Evolutionary conservation across 2,888 invertebrate genomes (phyloP).

Genomic region (Leptopilina drosophilae): DNA sequence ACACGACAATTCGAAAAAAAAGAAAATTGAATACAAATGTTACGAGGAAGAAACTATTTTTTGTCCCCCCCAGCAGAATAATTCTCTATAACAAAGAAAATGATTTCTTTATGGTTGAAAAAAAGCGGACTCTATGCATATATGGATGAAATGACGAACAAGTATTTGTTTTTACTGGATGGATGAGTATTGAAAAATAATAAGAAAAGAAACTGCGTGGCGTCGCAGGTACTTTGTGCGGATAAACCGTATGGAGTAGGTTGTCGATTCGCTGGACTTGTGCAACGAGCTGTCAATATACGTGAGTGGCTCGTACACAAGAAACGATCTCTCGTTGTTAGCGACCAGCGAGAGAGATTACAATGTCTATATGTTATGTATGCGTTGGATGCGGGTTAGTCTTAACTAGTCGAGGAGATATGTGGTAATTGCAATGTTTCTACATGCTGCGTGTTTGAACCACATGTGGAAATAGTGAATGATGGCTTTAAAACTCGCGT

Average conservation of each 20-base stretch:
- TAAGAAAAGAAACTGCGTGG: conserved; percentile 29
- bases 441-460: conserved; percentile 58
- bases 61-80: too few species aligned
- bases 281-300: conserved; percentile 54
- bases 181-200: conserved; percentile 29
- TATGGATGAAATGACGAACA: conserved; percentile 26
- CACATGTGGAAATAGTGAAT: conserved; percentile 69
- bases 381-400: conserved; percentile 55
- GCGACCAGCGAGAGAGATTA: conserved; percentile 55
- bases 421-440: conserved; percentile 60
- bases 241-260: conserved; percentile 42
- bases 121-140: conserved; percentile 9
- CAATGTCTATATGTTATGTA: conserved; percentile 59
- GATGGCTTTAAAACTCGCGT: conserved; percentile 63
- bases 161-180: conserved; percentile 27
- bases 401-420: conserved; percentile 61
- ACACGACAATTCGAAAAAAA: too few species aligned
- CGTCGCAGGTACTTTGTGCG: background rate
- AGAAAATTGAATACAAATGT: too few species aligned
- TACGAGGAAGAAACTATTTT: too few species aligned
- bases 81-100: too few species aligned
- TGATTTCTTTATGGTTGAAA: too few species aligned
- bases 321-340: conserved; percentile 49
- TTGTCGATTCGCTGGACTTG: conserved; percentile 59
- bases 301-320: conserved; percentile 44